Evolutionary conservation across 2,888 invertebrate genomes (phyloP).

Genomic region (Drosophila yooni): DNA sequence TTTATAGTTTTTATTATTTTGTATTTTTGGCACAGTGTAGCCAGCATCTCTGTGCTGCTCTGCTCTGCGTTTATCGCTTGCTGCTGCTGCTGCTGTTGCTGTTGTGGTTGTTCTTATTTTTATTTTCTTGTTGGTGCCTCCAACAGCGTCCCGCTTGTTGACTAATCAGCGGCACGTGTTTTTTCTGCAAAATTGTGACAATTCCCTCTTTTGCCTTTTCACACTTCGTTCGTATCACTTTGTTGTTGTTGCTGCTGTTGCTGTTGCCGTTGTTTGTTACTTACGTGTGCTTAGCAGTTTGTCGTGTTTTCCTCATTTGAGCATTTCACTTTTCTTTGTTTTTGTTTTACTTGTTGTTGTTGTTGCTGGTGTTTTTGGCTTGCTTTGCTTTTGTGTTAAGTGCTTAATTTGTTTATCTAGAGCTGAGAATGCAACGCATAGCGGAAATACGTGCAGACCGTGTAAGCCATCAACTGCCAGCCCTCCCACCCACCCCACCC

Average conservation of each 20-base stretch:
- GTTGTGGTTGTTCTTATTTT: background rate
- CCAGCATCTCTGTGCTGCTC: background rate
- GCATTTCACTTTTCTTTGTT: constrained; percentile 29
- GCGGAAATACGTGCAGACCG: constrained; percentile 68
- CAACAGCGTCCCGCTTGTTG: constrained; percentile 34
- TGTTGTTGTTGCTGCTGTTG: constrained; percentile 16
- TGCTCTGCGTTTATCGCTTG: constrained; percentile 5
- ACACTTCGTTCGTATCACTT: constrained; percentile 50
- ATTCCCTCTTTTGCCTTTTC: constrained; percentile 60
- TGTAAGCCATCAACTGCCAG: constrained; percentile 16
- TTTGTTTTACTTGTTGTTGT: constrained; percentile 10
- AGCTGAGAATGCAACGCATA: constrained; percentile 64
- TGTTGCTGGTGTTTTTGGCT: constrained; percentile 32
- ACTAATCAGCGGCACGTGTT: constrained; percentile 80
- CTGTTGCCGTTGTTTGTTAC: constrained; percentile 31
- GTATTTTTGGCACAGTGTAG: constrained; percentile 25
- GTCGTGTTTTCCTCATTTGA: constrained; percentile 51
- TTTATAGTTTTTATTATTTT: background rate
- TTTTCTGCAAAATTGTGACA: constrained; percentile 75
- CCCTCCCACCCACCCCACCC: background rate
- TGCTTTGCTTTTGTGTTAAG: constrained; percentile 46
- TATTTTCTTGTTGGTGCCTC: background rate
- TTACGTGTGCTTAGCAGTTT: constrained; percentile 48
- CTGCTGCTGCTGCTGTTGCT: constrained; percentile 3
- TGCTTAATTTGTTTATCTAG: constrained; percentile 70